Percentiles rank a stretch among this genome's conserved stretches.
Evolutionary conservation across 2,888 invertebrate genomes (phyloP).

Genomic region (Hedya salicella): DNA sequence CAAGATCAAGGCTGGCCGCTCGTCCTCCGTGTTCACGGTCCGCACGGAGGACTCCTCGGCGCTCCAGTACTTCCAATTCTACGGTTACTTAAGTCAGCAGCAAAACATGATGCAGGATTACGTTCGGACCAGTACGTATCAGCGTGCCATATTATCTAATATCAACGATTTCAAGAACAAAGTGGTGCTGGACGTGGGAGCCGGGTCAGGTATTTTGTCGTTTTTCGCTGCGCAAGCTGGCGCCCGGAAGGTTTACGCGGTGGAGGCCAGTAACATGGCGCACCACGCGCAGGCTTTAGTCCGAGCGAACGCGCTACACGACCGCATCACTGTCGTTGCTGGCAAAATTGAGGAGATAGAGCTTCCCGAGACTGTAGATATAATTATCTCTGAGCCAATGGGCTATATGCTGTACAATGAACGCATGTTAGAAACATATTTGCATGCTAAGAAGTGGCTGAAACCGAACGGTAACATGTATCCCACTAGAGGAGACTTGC

Average conservation of each 20-base stretch:
- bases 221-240: conserved; percentile 99
- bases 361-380: conserved; percentile 97
- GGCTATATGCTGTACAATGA: conserved; percentile 99
- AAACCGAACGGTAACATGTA: conserved; percentile 98
- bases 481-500: conserved; percentile 97
- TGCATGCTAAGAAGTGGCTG: conserved; percentile 99
- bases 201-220: conserved; percentile 98
- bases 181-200: conserved; percentile 98
- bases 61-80: conserved; percentile 99
- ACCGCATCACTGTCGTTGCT: conserved; percentile 95
- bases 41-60: conserved; percentile 99
- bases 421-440: conserved; percentile 98
- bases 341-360: conserved; percentile 99
- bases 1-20: conserved; percentile 89
- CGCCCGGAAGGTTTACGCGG: conserved; percentile 97
- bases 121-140: conserved; percentile 98
- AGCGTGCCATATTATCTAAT: conserved; percentile 97
- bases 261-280: conserved; percentile 99
- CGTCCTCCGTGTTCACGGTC: conserved; percentile 95
- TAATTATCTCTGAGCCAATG: conserved; percentile 99
- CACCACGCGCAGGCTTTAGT: conserved; percentile 97
- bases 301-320: conserved; percentile 93
- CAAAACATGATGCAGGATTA: conserved; percentile 99
- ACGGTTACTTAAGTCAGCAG: conserved; percentile 99
- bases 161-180: conserved; percentile 95